Conservation (phyloP, 2,888 invertebrate species). For the Lepas anatifera region DNA sequence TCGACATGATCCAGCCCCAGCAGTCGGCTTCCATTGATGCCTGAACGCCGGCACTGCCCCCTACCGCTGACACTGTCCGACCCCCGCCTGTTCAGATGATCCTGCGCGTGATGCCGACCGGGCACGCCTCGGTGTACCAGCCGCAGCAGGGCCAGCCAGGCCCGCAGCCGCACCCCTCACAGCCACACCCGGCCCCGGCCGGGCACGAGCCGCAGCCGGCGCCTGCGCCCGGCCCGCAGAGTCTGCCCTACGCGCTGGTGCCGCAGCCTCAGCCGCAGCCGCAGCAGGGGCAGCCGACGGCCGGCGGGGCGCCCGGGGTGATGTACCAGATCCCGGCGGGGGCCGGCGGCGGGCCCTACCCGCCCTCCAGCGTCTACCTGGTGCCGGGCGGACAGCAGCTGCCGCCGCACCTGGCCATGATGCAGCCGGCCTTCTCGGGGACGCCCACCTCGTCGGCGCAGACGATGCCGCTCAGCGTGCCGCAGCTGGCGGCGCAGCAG, state of each 20-base stretch:
- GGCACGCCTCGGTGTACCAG: neutral
- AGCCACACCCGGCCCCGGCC: neutral
- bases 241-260: no score
- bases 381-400: constrained; percentile 1
- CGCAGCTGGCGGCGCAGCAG: neutral
- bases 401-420: neutral
- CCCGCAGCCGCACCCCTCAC: neutral
- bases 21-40: no score
- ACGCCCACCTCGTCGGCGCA: neutral
- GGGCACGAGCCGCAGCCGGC: no score
- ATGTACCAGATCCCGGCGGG: neutral
- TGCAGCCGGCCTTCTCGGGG: neutral
- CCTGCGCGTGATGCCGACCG: neutral
- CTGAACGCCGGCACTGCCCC: no score
- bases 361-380: constrained; percentile 1
- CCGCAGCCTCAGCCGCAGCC: neutral
- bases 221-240: no score
- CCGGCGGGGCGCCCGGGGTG: neutral
- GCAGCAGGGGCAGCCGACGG: neutral
- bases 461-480: neutral
- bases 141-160: neutral
- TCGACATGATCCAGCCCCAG: no score
- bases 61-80: no score
- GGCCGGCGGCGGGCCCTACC: neutral
- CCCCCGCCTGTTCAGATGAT: neutral